These are phyloP conservation scores for Morinoia aosen DNA, from an alignment of 2,888 invertebrate species.

Conservation along the genomic window DNA sequence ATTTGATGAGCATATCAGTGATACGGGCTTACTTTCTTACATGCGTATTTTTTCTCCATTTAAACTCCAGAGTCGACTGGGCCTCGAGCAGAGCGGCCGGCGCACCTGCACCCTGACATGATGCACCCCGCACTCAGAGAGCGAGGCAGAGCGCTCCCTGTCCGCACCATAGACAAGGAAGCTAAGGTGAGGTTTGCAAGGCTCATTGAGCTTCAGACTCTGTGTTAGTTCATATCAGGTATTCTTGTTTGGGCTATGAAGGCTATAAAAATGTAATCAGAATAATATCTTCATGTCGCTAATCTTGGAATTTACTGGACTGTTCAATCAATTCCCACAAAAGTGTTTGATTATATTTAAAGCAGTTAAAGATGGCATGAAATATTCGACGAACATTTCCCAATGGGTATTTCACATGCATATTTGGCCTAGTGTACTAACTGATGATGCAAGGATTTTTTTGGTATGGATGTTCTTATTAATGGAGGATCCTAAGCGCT, in stretches of 20 bases:
- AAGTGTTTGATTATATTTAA: not conserved
- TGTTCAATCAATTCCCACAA: not conserved
- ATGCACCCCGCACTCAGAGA: slow-evolving; percentile 89
- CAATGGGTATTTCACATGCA: not conserved
- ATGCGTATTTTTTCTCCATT: not conserved
- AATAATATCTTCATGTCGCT: too few relatives aligned
- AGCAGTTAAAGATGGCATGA: not conserved
- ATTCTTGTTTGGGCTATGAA: not conserved
- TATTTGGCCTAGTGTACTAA: too few relatives aligned
- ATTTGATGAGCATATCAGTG: too few relatives aligned
- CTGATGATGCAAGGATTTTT: too few relatives aligned
- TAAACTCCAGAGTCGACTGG: slow-evolving; percentile 56
- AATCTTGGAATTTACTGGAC: too few relatives aligned
- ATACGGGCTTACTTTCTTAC: not conserved
- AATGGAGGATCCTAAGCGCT: not conserved
- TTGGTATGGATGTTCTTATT: not conserved
- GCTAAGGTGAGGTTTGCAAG: slow-evolving; percentile 59
- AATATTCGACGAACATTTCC: not conserved
- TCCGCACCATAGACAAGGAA: slow-evolving; percentile 72
- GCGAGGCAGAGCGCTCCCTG: slow-evolving; percentile 86
- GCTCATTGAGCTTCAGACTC: not conserved
- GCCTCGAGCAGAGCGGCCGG: slow-evolving; percentile 85
- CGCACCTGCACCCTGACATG: slow-evolving; percentile 82
- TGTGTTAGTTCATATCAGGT: not conserved
- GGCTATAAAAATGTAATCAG: too few relatives aligned